These are phyloP conservation scores for Anthonomus grandis DNA, from an alignment of 1,140 invertebrate genomes.

Conservation along the genomic window DNA sequence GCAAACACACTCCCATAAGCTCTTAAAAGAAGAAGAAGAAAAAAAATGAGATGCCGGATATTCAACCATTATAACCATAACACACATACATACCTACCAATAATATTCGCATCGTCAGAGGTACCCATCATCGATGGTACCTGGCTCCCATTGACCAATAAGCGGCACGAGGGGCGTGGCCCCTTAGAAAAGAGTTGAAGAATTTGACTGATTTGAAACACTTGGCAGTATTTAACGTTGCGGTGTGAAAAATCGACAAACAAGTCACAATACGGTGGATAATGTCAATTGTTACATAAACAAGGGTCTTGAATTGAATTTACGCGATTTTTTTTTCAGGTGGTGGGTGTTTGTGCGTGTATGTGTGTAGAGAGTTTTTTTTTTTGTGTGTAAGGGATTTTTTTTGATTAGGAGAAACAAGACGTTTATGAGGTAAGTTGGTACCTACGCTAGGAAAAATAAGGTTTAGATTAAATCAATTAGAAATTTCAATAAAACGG, in stretches of 20 bases:
- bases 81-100: no score
- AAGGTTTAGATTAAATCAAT: no score
- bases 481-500: no score
- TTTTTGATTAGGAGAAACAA: background rate
- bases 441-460: background rate
- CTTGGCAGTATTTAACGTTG: constrained; percentile 20
- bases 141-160: constrained; percentile 13
- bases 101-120: constrained; percentile 3
- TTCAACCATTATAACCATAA: constrained; percentile 11
- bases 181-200: constrained; percentile 6
- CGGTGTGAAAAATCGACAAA: constrained; percentile 25
- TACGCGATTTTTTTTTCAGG: constrained; percentile 10
- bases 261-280: constrained; percentile 18
- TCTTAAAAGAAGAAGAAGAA: background rate
- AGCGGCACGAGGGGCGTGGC: background rate
- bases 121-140: constrained; percentile 11
- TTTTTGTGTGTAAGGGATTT: background rate
- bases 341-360: background rate
- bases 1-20: background rate
- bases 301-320: no score
- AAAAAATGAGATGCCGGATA: background rate
- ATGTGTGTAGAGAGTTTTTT: background rate
- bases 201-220: constrained; percentile 19
- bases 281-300: no score
- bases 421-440: background rate